These are phyloP conservation scores for Saturnia pavonia DNA, from an alignment of 2,888 invertebrate genomes.

Conservation along the genomic window DNA sequence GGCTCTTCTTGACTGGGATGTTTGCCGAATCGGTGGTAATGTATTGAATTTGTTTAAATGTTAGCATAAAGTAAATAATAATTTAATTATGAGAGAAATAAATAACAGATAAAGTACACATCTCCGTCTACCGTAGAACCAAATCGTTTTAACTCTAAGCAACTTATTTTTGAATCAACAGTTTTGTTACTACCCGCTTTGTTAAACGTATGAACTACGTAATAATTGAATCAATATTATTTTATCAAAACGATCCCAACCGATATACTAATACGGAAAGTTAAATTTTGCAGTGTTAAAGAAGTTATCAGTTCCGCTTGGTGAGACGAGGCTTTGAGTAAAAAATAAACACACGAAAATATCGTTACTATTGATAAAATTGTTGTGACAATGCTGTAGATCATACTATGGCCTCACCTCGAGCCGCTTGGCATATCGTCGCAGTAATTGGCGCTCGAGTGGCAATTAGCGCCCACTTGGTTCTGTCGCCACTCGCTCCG, in stretches of 20 bases:
- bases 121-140: not conserved
- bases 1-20: no score
- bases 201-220: not conserved
- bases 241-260: not conserved
- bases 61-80: not conserved
- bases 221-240: not conserved
- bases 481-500: conserved; percentile 58
- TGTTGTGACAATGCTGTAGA: not conserved
- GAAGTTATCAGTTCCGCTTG: not conserved
- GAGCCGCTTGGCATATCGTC: conserved; percentile 44
- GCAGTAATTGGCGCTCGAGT: conserved; percentile 74
- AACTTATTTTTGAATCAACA: not conserved
- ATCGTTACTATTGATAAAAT: not conserved
- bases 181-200: not conserved
- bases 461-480: conserved; percentile 71
- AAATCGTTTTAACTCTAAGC: not conserved
- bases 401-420: conserved; percentile 15
- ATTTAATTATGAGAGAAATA: not conserved
- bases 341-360: not conserved
- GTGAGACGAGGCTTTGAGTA: not conserved
- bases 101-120: not conserved
- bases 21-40: no score
- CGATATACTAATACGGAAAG: no score
- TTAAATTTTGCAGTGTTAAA: no score
- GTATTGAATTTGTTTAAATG: not conserved